phyloP scores from a whole-genome alignment of 2,113 vertebrate genomes.

The Chinchilla lanigera region DNA sequence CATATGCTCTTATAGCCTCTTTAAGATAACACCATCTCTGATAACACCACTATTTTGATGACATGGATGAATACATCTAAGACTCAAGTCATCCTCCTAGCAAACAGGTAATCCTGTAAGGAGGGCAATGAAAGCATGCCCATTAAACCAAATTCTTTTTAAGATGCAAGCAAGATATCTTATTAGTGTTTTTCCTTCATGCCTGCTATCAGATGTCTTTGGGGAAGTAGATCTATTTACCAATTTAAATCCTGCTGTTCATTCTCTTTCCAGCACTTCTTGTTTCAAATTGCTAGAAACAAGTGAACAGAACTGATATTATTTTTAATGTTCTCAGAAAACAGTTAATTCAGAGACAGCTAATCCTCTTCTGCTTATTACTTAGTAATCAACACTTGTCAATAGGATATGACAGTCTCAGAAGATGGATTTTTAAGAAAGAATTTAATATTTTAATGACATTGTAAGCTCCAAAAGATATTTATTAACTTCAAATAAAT shows the following conservation, averaged over 20 bases:
- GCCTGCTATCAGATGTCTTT: constrained; percentile 77
- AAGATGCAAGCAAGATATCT: constrained; percentile 65
- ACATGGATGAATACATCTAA: constrained; percentile 80
- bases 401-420: constrained; percentile 76
- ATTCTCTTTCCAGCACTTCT: constrained; percentile 54
- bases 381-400: constrained; percentile 72
- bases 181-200: constrained; percentile 65
- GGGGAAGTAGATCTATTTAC: constrained; percentile 75
- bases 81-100: constrained; percentile 80
- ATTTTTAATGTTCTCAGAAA: constrained; percentile 76
- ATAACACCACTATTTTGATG: constrained; percentile 79
- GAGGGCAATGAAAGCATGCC: constrained; percentile 80
- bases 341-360: constrained; percentile 67
- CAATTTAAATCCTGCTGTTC: constrained; percentile 74
- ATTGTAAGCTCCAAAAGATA: constrained; percentile 42
- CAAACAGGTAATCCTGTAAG: constrained; percentile 74
- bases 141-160: constrained; percentile 70
- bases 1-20: constrained; percentile 65
- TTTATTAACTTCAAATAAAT: constrained; percentile 71
- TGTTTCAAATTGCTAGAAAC: constrained; percentile 76
- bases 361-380: constrained; percentile 81
- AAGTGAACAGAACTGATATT: constrained; percentile 66
- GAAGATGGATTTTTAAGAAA: constrained; percentile 68
- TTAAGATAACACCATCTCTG: constrained; percentile 64
- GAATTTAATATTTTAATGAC: constrained; percentile 78